Percentiles rank a stretch among this genome's conserved stretches.
phyloP scores from a whole-genome alignment of 2,113 vertebrate species.

The Gila orcuttii region DNA sequence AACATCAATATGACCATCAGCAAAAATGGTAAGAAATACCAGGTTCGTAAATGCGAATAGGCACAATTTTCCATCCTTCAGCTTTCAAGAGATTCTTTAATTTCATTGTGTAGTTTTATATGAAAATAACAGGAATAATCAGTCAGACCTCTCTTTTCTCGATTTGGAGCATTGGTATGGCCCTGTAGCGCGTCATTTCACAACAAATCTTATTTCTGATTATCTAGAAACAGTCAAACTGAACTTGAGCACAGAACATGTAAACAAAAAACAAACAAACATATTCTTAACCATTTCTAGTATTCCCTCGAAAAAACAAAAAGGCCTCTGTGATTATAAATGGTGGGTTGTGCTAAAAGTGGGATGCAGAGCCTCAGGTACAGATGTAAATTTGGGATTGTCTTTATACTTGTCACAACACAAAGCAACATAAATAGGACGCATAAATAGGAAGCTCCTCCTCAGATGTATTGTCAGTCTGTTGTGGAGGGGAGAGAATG shows the following conservation, averaged over 20 bases:
- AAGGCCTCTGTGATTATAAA: conserved; percentile 34
- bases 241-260: neutral
- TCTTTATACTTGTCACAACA: conserved; percentile 13
- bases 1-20: neutral
- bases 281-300: neutral
- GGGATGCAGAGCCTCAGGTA: neutral
- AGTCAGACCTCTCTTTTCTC: neutral
- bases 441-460: conserved; percentile 13
- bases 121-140: neutral
- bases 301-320: neutral
- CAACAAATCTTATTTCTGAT: neutral
- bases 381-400: conserved; percentile 3
- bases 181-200: neutral
- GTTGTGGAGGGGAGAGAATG: conserved; percentile 15
- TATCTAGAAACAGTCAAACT: neutral
- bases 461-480: neutral
- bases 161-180: neutral
- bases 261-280: neutral
- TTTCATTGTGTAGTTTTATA: neutral
- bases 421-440: conserved; percentile 17
- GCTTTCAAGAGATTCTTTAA: neutral
- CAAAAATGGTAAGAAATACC: neutral
- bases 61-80: conserved; percentile 7
- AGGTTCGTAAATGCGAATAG: conserved; percentile 16
- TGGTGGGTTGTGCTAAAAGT: conserved; percentile 21